Conservation (phyloP, 2,797 vertebrate species). For the Galaxias olidus region DNA sequence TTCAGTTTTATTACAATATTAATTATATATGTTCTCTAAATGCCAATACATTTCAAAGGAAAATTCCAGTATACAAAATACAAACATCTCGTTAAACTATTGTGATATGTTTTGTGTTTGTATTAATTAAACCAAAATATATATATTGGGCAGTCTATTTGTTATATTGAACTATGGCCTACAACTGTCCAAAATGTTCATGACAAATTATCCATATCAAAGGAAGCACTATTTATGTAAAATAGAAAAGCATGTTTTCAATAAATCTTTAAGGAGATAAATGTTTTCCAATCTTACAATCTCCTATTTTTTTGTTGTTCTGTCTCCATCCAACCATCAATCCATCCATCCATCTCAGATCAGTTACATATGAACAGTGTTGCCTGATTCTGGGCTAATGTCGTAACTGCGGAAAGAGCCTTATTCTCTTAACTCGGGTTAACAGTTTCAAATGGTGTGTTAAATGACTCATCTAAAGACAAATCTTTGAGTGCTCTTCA, state of each 20-base stretch:
- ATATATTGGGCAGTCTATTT: too few species aligned
- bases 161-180: too few species aligned
- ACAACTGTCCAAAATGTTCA: too few species aligned
- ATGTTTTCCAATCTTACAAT: not conserved
- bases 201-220: too few species aligned
- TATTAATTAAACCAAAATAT: too few species aligned
- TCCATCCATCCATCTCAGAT: conserved; percentile 15
- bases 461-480: conserved; percentile 68
- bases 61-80: conserved; percentile 51
- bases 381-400: conserved; percentile 63
- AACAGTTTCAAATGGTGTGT: conserved; percentile 74
- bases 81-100: conserved; percentile 34
- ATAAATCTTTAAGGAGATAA: too few species aligned
- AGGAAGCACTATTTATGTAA: too few species aligned
- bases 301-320: not conserved
- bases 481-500: conserved; percentile 68
- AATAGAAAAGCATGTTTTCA: too few species aligned
- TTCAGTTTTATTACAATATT: conserved; percentile 47
- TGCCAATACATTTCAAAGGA: conserved; percentile 46
- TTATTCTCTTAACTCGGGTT: conserved; percentile 72
- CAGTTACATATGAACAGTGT: too few species aligned
- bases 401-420: conserved; percentile 60
- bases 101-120: too few species aligned
- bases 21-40: conserved; percentile 25
- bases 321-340: conserved; percentile 8